Evolutionary conservation across 2,797 vertebrate species (phyloP).

Genomic region (Pterois miles): DNA sequence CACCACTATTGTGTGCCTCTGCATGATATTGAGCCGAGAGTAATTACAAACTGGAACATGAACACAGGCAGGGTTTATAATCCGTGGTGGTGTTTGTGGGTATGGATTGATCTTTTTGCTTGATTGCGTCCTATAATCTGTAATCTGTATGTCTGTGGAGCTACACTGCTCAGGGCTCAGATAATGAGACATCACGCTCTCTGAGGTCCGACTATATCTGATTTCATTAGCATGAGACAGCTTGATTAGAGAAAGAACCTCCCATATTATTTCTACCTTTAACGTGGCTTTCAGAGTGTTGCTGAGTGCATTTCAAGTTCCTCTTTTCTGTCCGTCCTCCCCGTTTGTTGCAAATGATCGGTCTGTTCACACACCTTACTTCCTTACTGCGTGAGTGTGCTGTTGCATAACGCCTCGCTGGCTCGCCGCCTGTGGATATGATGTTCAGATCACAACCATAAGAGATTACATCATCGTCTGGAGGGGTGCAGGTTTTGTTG

Average conservation of each 20-base stretch:
- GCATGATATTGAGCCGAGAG: constrained; percentile 14
- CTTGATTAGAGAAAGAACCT: constrained; percentile 35
- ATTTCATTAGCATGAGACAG: constrained; percentile 29
- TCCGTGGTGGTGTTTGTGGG: constrained; percentile 1
- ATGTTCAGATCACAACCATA: constrained; percentile 66
- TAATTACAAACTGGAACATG: constrained; percentile 49
- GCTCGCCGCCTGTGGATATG: constrained; percentile 50
- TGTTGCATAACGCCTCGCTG: constrained; percentile 66
- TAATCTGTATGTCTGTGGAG: constrained; percentile 47
- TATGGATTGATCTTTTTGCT: constrained; percentile 58
- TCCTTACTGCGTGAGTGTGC: background rate
- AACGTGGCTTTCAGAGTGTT: constrained; percentile 14
- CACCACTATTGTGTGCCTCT: background rate
- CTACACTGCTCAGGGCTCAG: constrained; percentile 7
- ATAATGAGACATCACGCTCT: constrained; percentile 40
- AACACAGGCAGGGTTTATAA: constrained; percentile 38
- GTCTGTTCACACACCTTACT: constrained; percentile 27
- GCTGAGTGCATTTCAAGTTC: constrained; percentile 7
- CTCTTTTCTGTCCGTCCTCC: constrained; percentile 5
- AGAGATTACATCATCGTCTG: constrained; percentile 79
- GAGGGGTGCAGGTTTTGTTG: constrained; percentile 65
- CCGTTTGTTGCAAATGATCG: constrained; percentile 33
- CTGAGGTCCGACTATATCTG: constrained; percentile 44
- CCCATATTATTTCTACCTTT: constrained; percentile 26
- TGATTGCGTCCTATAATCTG: constrained; percentile 68